Conservation (phyloP, 2,113 vertebrate species). For the Oryzias celebensis region DNA sequence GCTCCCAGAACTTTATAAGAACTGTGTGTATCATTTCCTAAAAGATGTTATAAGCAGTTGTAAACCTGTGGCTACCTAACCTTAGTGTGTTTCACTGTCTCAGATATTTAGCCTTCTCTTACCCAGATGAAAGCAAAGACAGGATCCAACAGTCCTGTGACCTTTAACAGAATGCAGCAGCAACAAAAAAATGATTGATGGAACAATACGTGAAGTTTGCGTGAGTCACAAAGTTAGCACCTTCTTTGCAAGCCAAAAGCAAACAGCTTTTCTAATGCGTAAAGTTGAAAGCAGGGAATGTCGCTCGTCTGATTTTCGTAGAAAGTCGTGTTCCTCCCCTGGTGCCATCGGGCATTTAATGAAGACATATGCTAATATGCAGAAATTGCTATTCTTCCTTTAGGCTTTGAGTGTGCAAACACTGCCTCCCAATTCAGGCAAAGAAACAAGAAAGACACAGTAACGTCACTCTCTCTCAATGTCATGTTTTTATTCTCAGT, state of each 20-base stretch:
- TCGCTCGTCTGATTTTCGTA: conserved; percentile 23
- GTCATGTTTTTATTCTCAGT: not conserved
- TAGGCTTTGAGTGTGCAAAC: conserved; percentile 14
- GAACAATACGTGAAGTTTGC: no score
- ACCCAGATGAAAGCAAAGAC: no score
- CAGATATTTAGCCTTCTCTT: no score
- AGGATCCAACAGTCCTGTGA: no score
- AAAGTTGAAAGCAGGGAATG: conserved; percentile 35
- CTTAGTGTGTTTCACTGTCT: no score
- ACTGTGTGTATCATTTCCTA: no score
- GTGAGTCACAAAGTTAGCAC: no score
- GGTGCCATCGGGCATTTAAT: conserved; percentile 21
- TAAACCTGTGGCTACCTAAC: no score
- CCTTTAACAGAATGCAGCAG: no score
- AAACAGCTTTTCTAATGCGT: not conserved
- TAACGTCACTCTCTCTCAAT: not conserved
- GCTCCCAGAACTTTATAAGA: no score
- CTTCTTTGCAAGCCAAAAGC: not conserved
- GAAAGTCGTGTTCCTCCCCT: conserved; percentile 32
- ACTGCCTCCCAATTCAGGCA: conserved; percentile 14
- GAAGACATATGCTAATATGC: conserved; percentile 37
- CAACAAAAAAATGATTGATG: no score
- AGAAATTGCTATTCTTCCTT: conserved; percentile 26
- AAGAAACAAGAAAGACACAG: not conserved
- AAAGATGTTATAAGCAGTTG: no score